phyloP scores from a whole-genome alignment of 1,140 invertebrate species.

The Cydia fagiglandana region DNA sequence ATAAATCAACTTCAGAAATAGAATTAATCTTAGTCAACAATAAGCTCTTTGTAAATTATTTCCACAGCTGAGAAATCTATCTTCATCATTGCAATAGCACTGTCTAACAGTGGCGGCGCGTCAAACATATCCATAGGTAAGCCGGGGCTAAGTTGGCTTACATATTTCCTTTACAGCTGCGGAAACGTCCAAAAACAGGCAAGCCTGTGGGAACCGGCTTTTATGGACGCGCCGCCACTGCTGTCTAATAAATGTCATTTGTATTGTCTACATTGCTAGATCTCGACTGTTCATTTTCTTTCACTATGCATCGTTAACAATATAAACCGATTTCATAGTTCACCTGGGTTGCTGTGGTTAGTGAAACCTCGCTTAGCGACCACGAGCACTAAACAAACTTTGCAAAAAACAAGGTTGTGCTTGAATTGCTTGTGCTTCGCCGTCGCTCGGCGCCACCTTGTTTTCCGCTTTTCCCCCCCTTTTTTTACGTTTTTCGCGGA shows the following conservation, averaged over 20 bases:
- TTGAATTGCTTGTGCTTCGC: not conserved
- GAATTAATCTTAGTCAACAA: too few species aligned
- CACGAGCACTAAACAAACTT: conserved; percentile 3
- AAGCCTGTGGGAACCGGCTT: too few species aligned
- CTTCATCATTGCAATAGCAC: not conserved
- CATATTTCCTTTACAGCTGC: too few species aligned
- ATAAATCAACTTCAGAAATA: too few species aligned
- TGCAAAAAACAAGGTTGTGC: not conserved
- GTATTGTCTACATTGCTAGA: too few species aligned
- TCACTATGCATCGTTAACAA: not conserved
- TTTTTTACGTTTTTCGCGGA: conserved; percentile 7
- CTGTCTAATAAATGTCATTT: not conserved
- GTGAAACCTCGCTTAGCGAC: not conserved
- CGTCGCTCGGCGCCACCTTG: conserved; percentile 10
- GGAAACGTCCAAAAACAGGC: too few species aligned
- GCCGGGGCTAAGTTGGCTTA: too few species aligned
- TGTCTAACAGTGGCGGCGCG: too few species aligned
- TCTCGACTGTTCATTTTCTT: not conserved
- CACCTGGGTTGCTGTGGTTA: not conserved
- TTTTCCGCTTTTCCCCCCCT: not conserved
- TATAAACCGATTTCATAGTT: not conserved
- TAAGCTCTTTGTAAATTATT: not conserved
- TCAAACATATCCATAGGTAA: too few species aligned
- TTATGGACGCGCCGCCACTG: too few species aligned
- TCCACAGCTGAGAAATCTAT: not conserved